phyloP scores from a whole-genome alignment of 1,140 invertebrate species.

The Daktulosphaira vitifoliae region DNA sequence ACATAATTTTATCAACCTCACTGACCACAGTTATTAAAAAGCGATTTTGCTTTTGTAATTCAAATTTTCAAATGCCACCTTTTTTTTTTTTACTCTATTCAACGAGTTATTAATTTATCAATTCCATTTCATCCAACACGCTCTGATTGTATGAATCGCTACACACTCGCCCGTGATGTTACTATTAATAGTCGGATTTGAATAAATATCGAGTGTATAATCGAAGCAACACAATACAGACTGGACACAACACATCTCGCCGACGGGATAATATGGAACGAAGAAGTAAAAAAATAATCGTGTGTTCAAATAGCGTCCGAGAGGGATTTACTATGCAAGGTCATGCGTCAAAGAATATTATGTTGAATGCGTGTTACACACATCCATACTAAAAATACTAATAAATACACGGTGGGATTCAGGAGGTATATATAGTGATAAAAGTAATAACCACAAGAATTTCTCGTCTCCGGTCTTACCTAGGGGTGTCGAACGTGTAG shows the following conservation, averaged over 20 bases:
- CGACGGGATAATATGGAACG: no score
- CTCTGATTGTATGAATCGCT: neutral
- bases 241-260: no score
- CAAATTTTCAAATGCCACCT: neutral
- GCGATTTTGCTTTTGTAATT: neutral
- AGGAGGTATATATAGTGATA: neutral
- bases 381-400: neutral
- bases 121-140: neutral
- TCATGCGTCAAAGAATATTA: neutral
- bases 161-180: neutral
- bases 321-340: neutral
- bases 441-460: constrained; percentile 4
- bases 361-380: no score
- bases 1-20: neutral
- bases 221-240: no score
- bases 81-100: no score
- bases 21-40: neutral
- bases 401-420: neutral
- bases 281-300: no score
- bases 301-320: neutral
- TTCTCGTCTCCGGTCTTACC: neutral
- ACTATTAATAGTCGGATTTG: no score
- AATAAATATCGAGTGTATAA: no score
- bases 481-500: neutral
- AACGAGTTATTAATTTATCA: no score